These are phyloP conservation scores for Rosalia funebris DNA, from an alignment of 2,888 invertebrate genomes.

Conservation along the genomic window DNA sequence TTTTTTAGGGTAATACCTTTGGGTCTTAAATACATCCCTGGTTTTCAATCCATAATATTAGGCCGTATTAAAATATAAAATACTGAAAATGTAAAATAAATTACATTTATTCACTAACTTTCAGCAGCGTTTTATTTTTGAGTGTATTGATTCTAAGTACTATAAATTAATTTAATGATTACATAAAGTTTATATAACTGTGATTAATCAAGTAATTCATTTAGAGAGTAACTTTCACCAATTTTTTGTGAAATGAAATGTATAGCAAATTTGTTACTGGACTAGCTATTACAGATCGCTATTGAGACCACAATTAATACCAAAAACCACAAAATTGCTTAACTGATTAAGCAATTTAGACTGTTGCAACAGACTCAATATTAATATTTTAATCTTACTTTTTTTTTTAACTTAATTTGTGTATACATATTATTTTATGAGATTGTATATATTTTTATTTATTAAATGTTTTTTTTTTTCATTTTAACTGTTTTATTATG, in stretches of 20 bases:
- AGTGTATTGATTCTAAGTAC: neutral
- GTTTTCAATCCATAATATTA: neutral
- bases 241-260: neutral
- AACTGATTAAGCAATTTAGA: neutral
- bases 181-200: neutral
- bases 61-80: neutral
- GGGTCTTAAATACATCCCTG: neutral
- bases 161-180: neutral
- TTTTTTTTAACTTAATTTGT: neutral
- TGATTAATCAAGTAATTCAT: neutral
- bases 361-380: neutral
- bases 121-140: slow-evolving; percentile 18
- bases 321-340: neutral
- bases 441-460: neutral
- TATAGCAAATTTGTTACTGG: neutral
- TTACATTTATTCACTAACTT: slow-evolving; percentile 23
- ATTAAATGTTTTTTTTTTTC: neutral
- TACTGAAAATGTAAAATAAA: slow-evolving; percentile 12
- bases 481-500: neutral
- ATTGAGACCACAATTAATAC: too few species aligned
- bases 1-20: neutral
- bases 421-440: neutral
- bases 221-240: neutral
- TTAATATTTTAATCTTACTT: neutral
- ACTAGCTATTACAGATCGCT: neutral